Percentiles rank a stretch among this genome's conserved stretches.
phyloP scores from a whole-genome alignment of 2,113 vertebrate genomes.

The Pituophis catenifer region DNA sequence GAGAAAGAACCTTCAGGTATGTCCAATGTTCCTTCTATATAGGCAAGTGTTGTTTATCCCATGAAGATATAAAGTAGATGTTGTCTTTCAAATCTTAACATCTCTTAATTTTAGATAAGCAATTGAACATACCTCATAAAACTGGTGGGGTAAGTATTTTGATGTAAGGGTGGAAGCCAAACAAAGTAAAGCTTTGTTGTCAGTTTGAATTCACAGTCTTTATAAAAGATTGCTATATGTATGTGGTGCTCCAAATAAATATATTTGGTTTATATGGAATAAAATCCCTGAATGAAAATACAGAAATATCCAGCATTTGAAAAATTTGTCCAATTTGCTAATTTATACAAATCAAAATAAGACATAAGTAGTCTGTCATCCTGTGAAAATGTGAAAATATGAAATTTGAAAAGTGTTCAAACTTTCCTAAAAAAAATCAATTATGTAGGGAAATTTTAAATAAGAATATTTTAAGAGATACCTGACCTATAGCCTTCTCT shows the following conservation, averaged over 20 bases:
- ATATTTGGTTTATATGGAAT: neutral
- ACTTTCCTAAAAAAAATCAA: neutral
- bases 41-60: neutral
- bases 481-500: neutral
- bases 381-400: neutral
- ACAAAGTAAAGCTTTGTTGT: neutral
- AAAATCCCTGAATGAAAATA: neutral
- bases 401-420: neutral
- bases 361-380: neutral
- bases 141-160: neutral
- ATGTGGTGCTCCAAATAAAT: neutral
- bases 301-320: neutral
- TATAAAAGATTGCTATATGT: neutral
- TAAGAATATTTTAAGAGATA: neutral
- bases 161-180: neutral
- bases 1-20: too few species aligned
- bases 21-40: neutral
- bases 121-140: neutral
- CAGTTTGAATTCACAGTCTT: neutral
- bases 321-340: neutral
- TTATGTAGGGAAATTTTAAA: neutral
- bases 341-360: neutral
- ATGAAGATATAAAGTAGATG: neutral
- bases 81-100: neutral
- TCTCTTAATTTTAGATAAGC: neutral